phyloP scores from a whole-genome alignment of 2,888 invertebrate species.

The Lasiommata megera region DNA sequence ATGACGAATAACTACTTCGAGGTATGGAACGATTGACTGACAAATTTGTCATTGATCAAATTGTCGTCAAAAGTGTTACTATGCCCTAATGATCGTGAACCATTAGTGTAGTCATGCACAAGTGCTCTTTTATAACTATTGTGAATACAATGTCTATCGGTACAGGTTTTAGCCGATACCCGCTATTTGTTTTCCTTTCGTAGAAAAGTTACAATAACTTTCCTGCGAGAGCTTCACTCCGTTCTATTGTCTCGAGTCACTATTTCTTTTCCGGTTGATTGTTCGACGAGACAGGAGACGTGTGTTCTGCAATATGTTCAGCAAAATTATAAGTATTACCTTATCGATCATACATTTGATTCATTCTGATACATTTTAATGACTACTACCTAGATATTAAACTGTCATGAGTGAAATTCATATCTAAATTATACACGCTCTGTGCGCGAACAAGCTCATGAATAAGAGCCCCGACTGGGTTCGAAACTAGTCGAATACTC shows the following conservation, averaged over 20 bases:
- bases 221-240: conserved; percentile 1
- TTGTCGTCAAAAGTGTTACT: too few relatives aligned
- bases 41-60: too few relatives aligned
- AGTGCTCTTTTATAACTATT: conserved; percentile 28
- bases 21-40: too few relatives aligned
- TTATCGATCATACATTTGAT: too few relatives aligned
- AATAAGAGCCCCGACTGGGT: too few relatives aligned
- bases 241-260: not conserved
- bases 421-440: too few relatives aligned
- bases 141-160: not conserved
- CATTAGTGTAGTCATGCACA: not conserved
- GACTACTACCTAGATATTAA: not conserved
- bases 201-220: conserved; percentile 7
- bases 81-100: not conserved
- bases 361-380: not conserved
- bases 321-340: not conserved
- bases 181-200: conserved; percentile 6
- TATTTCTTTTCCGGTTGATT: not conserved
- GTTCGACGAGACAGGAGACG: not conserved
- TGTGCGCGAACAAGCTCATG: too few relatives aligned
- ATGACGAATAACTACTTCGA: too few relatives aligned
- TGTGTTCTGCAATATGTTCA: not conserved
- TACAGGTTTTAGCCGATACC: conserved; percentile 2
- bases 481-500: too few relatives aligned
- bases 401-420: too few relatives aligned